Percentiles rank a stretch among this genome's conserved stretches.
Evolutionary conservation across 2,888 invertebrate genomes (phyloP).

Genomic region (Micoletzkya japonica): DNA sequence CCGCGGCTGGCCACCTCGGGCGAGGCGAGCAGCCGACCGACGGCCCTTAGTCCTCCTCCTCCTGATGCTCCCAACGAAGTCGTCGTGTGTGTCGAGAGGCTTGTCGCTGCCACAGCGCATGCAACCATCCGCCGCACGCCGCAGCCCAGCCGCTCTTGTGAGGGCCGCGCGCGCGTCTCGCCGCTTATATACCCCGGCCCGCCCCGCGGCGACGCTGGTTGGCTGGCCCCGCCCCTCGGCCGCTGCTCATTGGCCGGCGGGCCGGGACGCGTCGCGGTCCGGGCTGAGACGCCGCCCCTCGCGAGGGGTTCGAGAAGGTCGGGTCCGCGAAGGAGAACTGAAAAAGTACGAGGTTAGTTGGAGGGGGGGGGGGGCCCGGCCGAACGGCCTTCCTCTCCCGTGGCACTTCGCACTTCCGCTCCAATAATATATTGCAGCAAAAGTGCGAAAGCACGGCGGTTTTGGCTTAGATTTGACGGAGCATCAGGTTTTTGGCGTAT

Average conservation of each 20-base stretch:
- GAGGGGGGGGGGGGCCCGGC: not conserved
- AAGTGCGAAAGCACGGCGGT: too few relatives aligned
- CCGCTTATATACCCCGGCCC: slow-evolving; percentile 38
- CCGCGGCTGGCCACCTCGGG: slow-evolving; percentile 18
- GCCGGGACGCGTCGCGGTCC: slow-evolving; percentile 10
- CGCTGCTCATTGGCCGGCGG: not conserved
- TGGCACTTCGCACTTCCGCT: too few relatives aligned
- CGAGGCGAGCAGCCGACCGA: slow-evolving; percentile 12
- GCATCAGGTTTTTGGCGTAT: too few relatives aligned
- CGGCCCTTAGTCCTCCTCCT: slow-evolving; percentile 23
- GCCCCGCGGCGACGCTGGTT: slow-evolving; percentile 27
- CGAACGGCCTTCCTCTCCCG: too few relatives aligned
- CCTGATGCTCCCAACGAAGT: slow-evolving; percentile 18
- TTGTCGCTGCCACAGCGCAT: slow-evolving; percentile 38
- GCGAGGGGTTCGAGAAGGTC: slow-evolving; percentile 1
- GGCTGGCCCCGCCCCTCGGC: slow-evolving; percentile 26
- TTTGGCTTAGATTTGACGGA: too few relatives aligned
- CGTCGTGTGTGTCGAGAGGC: slow-evolving; percentile 13
- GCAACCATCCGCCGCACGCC: slow-evolving; percentile 49
- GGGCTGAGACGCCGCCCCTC: slow-evolving; percentile 1
- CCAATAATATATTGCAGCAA: too few relatives aligned
- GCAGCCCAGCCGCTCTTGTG: slow-evolving; percentile 47
- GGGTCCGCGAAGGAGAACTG: slow-evolving; percentile 7
- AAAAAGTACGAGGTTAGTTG: slow-evolving; percentile 16
- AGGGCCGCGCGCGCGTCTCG: slow-evolving; percentile 39